phyloP scores from a whole-genome alignment of 1,140 invertebrate genomes.

The Sinella curviseta region DNA sequence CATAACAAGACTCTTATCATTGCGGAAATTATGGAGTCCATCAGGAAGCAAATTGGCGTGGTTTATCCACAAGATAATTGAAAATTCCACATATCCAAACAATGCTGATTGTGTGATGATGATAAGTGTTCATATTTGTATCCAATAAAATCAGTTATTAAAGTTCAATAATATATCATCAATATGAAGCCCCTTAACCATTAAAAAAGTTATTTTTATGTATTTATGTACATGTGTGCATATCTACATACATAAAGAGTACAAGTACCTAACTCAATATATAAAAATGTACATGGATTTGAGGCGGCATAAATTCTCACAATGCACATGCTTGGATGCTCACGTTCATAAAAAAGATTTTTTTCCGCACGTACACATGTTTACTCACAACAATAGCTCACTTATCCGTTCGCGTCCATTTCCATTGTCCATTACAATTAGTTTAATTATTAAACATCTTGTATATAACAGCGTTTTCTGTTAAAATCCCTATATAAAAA shows the following conservation, averaged over 20 bases:
- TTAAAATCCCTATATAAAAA: no score
- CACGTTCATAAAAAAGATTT: background rate
- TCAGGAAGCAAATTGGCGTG: conserved; percentile 69
- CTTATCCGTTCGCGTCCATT: no score
- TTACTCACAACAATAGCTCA: no score
- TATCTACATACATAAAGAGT: background rate
- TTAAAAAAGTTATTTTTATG: background rate
- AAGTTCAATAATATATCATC: background rate
- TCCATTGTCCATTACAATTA: no score
- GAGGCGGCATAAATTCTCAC: background rate
- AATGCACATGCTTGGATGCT: background rate
- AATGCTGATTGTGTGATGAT: background rate
- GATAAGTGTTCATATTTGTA: background rate
- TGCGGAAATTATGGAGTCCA: conserved; percentile 66
- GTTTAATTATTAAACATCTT: no score
- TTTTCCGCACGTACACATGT: background rate
- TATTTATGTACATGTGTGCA: background rate
- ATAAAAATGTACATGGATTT: background rate
- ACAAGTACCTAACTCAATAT: background rate
- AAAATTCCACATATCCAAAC: no score
- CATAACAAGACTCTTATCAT: conserved; percentile 64
- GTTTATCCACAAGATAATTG: conserved; percentile 60
- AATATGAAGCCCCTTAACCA: background rate
- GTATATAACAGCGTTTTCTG: no score
- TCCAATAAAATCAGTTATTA: background rate